Conservation (phyloP, 2,797 vertebrate genomes). For the Echiichthys vipera region DNA sequence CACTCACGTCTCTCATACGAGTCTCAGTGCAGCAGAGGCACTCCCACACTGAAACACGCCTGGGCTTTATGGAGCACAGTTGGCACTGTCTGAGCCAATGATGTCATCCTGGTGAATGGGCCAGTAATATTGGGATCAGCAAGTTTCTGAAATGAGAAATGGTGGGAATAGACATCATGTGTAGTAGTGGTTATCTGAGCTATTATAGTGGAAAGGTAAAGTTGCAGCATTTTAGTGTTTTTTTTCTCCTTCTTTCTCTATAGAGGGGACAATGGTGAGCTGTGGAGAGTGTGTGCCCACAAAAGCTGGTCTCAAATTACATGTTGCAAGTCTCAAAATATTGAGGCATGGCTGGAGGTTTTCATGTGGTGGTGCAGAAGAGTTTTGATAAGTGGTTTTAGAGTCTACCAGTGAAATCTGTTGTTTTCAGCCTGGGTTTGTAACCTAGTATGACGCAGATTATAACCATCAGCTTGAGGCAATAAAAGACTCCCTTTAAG, state of each 20-base stretch:
- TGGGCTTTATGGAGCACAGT: slow-evolving; percentile 78
- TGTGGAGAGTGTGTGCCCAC: slow-evolving; percentile 54
- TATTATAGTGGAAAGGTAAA: slow-evolving; percentile 48
- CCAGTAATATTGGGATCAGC: slow-evolving; percentile 77
- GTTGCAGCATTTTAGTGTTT: slow-evolving; percentile 25
- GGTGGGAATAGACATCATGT: slow-evolving; percentile 52
- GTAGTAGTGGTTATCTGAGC: slow-evolving; percentile 48
- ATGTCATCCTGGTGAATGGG: slow-evolving; percentile 79
- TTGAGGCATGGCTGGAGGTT: slow-evolving; percentile 73
- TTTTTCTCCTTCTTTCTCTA: slow-evolving; percentile 1
- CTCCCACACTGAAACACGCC: slow-evolving; percentile 77
- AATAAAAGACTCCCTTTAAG: slow-evolving; percentile 42
- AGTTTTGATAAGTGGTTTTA: slow-evolving; percentile 75
- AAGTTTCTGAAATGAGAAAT: slow-evolving; percentile 77
- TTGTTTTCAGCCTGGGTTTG: slow-evolving; percentile 64
- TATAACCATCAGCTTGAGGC: slow-evolving; percentile 49
- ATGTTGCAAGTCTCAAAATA: slow-evolving; percentile 75
- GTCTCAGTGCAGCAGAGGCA: slow-evolving; percentile 73
- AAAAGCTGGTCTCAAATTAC: slow-evolving; percentile 72
- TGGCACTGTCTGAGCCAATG: slow-evolving; percentile 76
- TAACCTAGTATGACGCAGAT: slow-evolving; percentile 56
- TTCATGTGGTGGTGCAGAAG: slow-evolving; percentile 67
- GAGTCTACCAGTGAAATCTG: slow-evolving; percentile 67
- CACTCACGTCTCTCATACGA: slow-evolving; percentile 64
- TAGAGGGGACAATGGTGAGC: slow-evolving; percentile 56